phyloP scores from a whole-genome alignment of 2,113 vertebrate genomes.

The Urocynchramus pylzowi region DNA sequence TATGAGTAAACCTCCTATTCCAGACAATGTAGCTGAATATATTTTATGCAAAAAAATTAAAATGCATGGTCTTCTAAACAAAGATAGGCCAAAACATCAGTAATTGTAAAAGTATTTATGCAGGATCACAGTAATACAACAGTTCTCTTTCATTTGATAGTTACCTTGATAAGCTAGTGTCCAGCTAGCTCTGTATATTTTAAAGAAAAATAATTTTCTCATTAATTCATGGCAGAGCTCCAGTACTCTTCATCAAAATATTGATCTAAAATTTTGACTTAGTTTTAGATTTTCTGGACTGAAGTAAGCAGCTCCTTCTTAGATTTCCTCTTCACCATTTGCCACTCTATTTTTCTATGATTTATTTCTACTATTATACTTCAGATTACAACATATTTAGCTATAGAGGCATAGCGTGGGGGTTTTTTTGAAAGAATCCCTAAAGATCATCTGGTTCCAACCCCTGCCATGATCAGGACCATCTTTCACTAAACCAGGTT shows the following conservation, averaged over 20 bases:
- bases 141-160: slow-evolving; percentile 67
- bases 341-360: neutral
- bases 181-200: slow-evolving; percentile 40
- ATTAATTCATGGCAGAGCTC: slow-evolving; percentile 4
- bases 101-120: slow-evolving; percentile 57
- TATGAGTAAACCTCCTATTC: slow-evolving; percentile 37
- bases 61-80: slow-evolving; percentile 10
- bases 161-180: slow-evolving; percentile 62
- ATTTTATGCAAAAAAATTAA: slow-evolving; percentile 52
- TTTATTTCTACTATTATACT: neutral
- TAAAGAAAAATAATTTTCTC: slow-evolving; percentile 46
- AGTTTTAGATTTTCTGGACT: neutral
- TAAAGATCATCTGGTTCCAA: neutral
- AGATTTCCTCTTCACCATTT: neutral
- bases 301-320: neutral
- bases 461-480: neutral
- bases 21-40: neutral
- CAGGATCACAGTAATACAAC: slow-evolving; percentile 38
- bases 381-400: neutral
- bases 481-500: neutral
- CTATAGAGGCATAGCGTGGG: neutral
- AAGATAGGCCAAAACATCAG: slow-evolving; percentile 30
- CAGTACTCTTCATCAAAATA: neutral
- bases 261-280: neutral
- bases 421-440: neutral